Evolutionary conservation across 2,113 vertebrate species (phyloP).

Genomic region (Eudorcas thomsonii): DNA sequence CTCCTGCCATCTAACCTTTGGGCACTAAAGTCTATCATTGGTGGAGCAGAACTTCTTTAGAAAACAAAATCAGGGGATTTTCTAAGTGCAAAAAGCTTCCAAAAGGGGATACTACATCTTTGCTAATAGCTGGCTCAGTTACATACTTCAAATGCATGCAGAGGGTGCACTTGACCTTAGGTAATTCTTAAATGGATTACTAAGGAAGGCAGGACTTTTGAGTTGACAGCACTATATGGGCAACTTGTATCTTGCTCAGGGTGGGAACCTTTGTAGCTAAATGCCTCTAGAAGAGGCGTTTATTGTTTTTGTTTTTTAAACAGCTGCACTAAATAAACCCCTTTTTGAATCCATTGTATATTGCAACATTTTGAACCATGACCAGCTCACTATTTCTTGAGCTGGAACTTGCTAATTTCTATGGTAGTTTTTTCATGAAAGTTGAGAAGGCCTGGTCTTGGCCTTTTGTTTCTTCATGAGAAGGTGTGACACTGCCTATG

Average conservation of each 20-base stretch:
- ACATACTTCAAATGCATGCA: conserved; percentile 68
- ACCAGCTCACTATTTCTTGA: conserved; percentile 86
- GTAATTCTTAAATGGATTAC: conserved; percentile 69
- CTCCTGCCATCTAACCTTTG: conserved; percentile 39
- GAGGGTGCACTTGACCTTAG: conserved; percentile 72
- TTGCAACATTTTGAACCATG: conserved; percentile 86
- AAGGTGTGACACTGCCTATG: conserved; percentile 98
- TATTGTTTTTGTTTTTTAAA: conserved; percentile 82
- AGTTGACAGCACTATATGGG: conserved; percentile 71
- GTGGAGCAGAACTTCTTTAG: conserved; percentile 34
- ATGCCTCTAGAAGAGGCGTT: conserved; percentile 86
- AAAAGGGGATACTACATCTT: conserved; percentile 52
- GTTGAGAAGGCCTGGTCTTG: conserved; percentile 87
- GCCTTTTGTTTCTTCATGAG: conserved; percentile 96
- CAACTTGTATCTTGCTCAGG: conserved; percentile 81
- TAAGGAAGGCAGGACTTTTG: conserved; percentile 67
- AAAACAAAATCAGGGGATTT: conserved; percentile 45
- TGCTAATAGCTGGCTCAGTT: conserved; percentile 47
- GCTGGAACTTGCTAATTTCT: conserved; percentile 88
- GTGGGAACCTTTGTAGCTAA: conserved; percentile 85
- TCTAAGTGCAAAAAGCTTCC: conserved; percentile 32
- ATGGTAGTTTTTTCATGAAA: conserved; percentile 94
- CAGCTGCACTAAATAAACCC: conserved; percentile 84
- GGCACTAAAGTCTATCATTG: conserved; percentile 39
- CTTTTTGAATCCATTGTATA: conserved; percentile 84